Conservation (phyloP, 2,113 vertebrate species). For the Morphnarchus princeps region DNA sequence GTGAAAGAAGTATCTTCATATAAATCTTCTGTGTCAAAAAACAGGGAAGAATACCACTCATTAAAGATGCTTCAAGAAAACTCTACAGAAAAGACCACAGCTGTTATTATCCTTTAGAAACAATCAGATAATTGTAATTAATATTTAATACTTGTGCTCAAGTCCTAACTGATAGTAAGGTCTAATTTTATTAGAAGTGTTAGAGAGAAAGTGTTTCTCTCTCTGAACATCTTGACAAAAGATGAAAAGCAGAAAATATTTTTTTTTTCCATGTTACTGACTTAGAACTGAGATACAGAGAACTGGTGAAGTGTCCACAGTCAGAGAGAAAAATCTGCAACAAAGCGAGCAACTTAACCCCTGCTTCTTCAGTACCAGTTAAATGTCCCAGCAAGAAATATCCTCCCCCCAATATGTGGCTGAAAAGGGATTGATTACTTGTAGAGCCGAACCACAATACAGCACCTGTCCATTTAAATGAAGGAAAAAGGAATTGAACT, state of each 20-base stretch:
- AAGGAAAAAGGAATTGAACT: not conserved
- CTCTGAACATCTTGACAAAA: not conserved
- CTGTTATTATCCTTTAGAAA: not conserved
- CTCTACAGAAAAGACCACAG: not conserved
- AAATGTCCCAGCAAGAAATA: not conserved
- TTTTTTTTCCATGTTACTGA: not conserved
- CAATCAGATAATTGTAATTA: not conserved
- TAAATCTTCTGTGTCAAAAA: constrained; percentile 29
- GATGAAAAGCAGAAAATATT: not conserved
- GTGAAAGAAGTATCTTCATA: not conserved
- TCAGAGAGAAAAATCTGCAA: not conserved
- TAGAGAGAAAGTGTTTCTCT: not conserved
- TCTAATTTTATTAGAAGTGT: not conserved
- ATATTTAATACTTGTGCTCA: not conserved
- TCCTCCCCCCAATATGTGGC: not conserved
- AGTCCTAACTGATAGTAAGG: not conserved
- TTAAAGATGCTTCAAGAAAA: not conserved
- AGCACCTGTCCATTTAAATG: not conserved
- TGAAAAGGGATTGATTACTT: not conserved
- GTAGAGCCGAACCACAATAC: not conserved
- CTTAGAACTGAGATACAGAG: not conserved
- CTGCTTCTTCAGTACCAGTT: not conserved
- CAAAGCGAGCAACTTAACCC: not conserved
- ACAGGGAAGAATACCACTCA: not conserved
- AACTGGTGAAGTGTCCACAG: not conserved